Evolutionary conservation across 2,113 vertebrate genomes (phyloP).

Genomic region (Gyps fulvus): DNA sequence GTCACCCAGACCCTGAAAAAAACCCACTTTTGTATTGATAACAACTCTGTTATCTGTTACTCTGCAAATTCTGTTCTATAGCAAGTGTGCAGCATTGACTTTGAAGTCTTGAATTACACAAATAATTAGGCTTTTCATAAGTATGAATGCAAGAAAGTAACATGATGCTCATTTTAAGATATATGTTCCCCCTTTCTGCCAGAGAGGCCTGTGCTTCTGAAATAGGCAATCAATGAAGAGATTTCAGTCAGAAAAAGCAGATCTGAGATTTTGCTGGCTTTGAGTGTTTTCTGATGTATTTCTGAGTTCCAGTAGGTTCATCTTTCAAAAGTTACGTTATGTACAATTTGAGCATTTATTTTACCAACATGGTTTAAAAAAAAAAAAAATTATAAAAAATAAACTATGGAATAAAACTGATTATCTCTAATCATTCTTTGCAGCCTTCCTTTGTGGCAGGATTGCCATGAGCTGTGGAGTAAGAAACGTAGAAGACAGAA

Average conservation of each 20-base stretch:
- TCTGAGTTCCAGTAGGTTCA: not conserved
- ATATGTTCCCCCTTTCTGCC: not conserved
- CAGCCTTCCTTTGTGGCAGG: slow-evolving; percentile 97
- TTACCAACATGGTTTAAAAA: not conserved
- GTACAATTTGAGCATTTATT: not conserved
- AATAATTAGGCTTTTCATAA: not conserved
- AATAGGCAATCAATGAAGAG: not conserved
- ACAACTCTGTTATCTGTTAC: not conserved
- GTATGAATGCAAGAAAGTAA: not conserved
- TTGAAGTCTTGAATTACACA: not conserved
- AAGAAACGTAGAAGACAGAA: slow-evolving; percentile 97
- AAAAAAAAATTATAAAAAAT: no score
- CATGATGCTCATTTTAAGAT: not conserved
- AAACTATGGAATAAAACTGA: not conserved
- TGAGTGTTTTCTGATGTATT: not conserved
- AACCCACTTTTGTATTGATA: not conserved
- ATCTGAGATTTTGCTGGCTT: not conserved
- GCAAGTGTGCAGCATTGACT: not conserved
- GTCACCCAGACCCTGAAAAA: not conserved
- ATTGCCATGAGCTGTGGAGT: slow-evolving; percentile 99
- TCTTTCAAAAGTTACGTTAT: not conserved
- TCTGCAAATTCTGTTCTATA: not conserved
- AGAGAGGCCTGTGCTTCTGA: not conserved
- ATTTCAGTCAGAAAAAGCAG: not conserved
- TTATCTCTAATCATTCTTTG: not conserved